A percentile compares a stretch with the other conserved stretches of the same genome.
These are phyloP conservation scores for Camponotus floridanus DNA, from an alignment of 1,140 invertebrate genomes.

Conservation along the genomic window DNA sequence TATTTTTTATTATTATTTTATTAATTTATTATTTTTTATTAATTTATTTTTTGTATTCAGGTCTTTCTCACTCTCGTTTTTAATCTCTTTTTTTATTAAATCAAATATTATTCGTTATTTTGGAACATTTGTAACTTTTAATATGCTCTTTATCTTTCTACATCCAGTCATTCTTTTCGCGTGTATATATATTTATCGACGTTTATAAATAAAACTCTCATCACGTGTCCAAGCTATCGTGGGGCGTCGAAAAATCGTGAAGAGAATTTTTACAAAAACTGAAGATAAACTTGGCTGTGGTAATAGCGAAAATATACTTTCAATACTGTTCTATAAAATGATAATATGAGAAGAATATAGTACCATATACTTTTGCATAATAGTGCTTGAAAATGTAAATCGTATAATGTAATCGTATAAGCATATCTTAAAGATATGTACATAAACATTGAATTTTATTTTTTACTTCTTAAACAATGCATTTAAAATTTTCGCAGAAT, in stretches of 20 bases:
- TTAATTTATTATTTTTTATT: no score
- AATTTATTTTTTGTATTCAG: not conserved
- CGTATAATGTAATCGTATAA: not conserved
- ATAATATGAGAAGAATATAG: conserved; percentile 52
- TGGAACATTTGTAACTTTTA: conserved; percentile 9
- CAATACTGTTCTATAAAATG: conserved; percentile 71
- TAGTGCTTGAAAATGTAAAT: not conserved
- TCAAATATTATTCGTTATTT: conserved; percentile 31
- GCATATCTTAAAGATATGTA: no score
- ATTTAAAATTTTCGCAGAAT: no score
- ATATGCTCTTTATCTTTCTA: conserved; percentile 25
- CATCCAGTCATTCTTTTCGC: not conserved
- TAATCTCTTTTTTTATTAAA: conserved; percentile 2
- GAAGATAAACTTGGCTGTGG: conserved; percentile 41
- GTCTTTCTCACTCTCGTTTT: not conserved
- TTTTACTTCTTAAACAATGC: not conserved
- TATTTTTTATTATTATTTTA: not conserved
- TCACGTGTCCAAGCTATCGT: conserved; percentile 19
- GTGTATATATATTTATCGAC: not conserved
- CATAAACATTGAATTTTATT: not conserved
- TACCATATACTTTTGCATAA: conserved; percentile 6
- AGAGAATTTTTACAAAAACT: conserved; percentile 20
- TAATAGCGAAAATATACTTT: conserved; percentile 62
- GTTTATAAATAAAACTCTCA: conserved; percentile 31
- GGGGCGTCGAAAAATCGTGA: conserved; percentile 5